These are phyloP conservation scores for Cryptotermes secundus DNA, from an alignment of 1,140 invertebrate species.

Conservation along the genomic window DNA sequence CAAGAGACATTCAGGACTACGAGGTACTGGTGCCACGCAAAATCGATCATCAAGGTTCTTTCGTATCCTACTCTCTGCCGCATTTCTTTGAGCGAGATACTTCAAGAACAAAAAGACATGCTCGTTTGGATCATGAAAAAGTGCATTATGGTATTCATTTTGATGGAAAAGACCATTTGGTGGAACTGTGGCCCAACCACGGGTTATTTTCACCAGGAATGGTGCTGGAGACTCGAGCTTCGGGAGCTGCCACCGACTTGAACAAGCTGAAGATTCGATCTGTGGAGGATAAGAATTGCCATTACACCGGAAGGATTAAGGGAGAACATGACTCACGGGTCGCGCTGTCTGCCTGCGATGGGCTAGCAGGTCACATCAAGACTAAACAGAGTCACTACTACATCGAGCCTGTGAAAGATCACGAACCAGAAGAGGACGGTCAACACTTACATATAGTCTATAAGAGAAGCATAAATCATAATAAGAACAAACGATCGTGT, in stretches of 20 bases:
- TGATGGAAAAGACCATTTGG: constrained; percentile 49
- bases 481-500: neutral
- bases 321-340: constrained; percentile 52
- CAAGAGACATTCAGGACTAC: constrained; percentile 49
- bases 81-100: constrained; percentile 48
- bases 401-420: constrained; percentile 52
- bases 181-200: constrained; percentile 47
- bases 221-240: constrained; percentile 44
- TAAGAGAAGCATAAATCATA: neutral
- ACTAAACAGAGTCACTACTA: constrained; percentile 49
- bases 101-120: constrained; percentile 35
- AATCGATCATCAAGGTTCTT: constrained; percentile 49
- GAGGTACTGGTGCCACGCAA: constrained; percentile 53
- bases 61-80: constrained; percentile 50
- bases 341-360: constrained; percentile 60
- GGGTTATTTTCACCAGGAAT: constrained; percentile 44
- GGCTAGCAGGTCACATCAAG: constrained; percentile 55
- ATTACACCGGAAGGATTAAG: constrained; percentile 55
- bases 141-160: constrained; percentile 55
- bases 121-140: constrained; percentile 41
- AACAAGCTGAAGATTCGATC: constrained; percentile 17
- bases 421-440: constrained; percentile 47
- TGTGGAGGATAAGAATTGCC: constrained; percentile 50
- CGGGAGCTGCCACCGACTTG: neutral
- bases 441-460: constrained; percentile 52